These are phyloP conservation scores for Cossypha niveicapilla DNA, from an alignment of 2,797 vertebrate species.

Conservation along the genomic window DNA sequence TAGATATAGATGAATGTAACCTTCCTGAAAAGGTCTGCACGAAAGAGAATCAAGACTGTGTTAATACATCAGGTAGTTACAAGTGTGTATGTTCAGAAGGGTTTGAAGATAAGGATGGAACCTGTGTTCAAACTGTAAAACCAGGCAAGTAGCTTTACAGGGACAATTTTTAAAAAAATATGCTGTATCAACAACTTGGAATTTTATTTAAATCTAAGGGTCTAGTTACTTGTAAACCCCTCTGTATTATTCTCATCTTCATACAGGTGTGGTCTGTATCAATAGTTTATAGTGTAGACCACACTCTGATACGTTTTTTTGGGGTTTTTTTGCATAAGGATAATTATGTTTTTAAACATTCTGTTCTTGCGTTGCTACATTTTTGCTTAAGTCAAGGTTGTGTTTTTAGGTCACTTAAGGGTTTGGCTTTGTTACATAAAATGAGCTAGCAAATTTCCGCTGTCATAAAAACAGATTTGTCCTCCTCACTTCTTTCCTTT, in stretches of 20 bases:
- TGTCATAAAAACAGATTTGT: background rate
- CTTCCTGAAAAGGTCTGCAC: slow-evolving; percentile 73
- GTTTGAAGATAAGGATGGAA: slow-evolving; percentile 74
- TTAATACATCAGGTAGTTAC: slow-evolving; percentile 85
- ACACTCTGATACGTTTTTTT: background rate
- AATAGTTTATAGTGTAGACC: background rate
- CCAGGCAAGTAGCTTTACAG: slow-evolving; percentile 60
- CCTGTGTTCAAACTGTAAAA: slow-evolving; percentile 64
- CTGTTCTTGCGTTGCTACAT: background rate
- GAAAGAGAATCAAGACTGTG: slow-evolving; percentile 80
- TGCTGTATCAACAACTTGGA: accelerated
- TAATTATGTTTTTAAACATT: background rate
- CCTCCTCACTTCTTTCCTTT: background rate
- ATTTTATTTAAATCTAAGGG: background rate
- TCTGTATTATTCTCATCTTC: background rate
- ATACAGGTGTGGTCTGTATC: background rate
- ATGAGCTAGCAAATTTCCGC: background rate
- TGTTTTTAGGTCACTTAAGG: background rate
- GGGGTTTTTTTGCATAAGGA: background rate
- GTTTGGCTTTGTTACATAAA: background rate
- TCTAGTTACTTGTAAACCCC: background rate
- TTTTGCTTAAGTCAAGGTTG: background rate
- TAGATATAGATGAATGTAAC: slow-evolving; percentile 89
- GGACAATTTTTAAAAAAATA: background rate
- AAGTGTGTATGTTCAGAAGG: slow-evolving; percentile 81